Conservation (phyloP, 1,140 invertebrate species). For the Littorina saxatilis region DNA sequence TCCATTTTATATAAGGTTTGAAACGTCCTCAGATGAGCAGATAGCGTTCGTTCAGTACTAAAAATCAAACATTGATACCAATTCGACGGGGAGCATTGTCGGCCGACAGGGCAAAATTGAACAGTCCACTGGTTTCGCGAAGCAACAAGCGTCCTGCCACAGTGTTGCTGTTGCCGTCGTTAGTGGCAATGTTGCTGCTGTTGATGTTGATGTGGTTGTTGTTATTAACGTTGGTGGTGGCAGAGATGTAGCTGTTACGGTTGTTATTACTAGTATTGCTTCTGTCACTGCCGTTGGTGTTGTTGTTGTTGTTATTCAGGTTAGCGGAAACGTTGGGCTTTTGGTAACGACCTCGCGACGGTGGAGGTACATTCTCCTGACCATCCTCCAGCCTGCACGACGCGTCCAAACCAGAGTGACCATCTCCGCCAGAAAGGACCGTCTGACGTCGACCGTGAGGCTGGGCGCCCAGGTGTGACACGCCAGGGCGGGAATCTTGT, state of each 20-base stretch:
- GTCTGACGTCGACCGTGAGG: background rate
- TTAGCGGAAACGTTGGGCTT: background rate
- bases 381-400: background rate
- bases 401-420: background rate
- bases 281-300: background rate
- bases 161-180: too few species aligned
- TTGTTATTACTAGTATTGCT: background rate
- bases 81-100: too few species aligned
- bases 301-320: background rate
- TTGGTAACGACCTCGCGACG: background rate
- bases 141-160: too few species aligned
- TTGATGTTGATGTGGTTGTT: background rate
- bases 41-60: too few species aligned
- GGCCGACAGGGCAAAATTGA: too few species aligned
- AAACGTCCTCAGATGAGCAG: too few species aligned
- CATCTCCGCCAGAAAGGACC: background rate
- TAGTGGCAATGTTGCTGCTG: background rate
- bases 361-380: slow-evolving; percentile 31
- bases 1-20: too few species aligned
- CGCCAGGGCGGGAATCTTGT: background rate
- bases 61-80: too few species aligned
- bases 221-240: background rate
- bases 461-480: background rate
- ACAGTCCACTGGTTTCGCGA: too few species aligned
- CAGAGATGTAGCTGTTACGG: background rate